A percentile compares a stretch with the other conserved stretches of the same genome.
Conservation (phyloP, 1,140 invertebrate species). For the Scaptomyza pallida region DNA sequence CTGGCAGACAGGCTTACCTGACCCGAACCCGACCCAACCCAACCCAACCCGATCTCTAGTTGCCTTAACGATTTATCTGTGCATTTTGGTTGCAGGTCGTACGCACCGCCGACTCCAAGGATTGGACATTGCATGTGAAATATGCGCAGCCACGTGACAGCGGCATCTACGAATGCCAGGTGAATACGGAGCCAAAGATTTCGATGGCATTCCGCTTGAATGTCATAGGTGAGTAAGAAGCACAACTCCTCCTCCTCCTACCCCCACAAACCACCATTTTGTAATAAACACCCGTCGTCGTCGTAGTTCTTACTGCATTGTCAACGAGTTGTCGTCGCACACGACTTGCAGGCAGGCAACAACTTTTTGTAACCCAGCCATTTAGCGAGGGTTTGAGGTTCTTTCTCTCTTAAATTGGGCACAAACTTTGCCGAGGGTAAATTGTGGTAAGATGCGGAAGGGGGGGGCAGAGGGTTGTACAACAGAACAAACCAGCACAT, state of each 20-base stretch:
- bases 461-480: too few species aligned
- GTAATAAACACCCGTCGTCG: slow-evolving; percentile 7
- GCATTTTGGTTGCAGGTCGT: slow-evolving; percentile 87
- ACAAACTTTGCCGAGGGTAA: slow-evolving; percentile 52
- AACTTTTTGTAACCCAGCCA: slow-evolving; percentile 32
- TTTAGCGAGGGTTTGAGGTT: slow-evolving; percentile 5
- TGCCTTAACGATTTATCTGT: slow-evolving; percentile 56
- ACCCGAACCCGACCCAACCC: not conserved
- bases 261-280: not conserved
- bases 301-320: slow-evolving; percentile 57
- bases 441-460: not conserved
- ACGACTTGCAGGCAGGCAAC: slow-evolving; percentile 45
- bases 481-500: too few species aligned
- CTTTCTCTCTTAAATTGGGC: slow-evolving; percentile 58
- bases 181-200: slow-evolving; percentile 96
- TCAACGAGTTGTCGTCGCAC: slow-evolving; percentile 55
- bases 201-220: slow-evolving; percentile 94
- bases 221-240: slow-evolving; percentile 92
- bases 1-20: too few species aligned
- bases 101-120: slow-evolving; percentile 92
- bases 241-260: not conserved
- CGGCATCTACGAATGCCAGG: slow-evolving; percentile 95
- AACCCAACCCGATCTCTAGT: not conserved
- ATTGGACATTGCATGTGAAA: slow-evolving; percentile 97
- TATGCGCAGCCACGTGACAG: slow-evolving; percentile 94